Evolutionary conservation across 2,113 vertebrate species (phyloP).

Genomic region (Numida meleagris): DNA sequence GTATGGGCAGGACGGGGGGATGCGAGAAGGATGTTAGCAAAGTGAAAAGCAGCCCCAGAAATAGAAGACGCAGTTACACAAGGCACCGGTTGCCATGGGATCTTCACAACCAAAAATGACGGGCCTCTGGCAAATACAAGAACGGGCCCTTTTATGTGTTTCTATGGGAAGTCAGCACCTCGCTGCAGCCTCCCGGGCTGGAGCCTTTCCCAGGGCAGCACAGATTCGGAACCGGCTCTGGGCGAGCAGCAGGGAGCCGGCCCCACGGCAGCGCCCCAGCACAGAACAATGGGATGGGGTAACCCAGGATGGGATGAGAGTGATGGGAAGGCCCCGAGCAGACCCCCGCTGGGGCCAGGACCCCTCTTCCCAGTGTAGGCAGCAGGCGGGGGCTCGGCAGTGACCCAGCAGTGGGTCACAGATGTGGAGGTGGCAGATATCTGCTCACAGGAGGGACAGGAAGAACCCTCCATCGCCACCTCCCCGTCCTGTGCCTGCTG

Average conservation of each 20-base stretch:
- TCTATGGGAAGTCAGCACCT: slow-evolving; percentile 14
- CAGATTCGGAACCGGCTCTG: neutral
- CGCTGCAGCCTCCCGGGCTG: neutral
- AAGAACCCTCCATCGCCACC: neutral
- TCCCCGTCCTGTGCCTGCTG: neutral
- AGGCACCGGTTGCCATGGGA: slow-evolving; percentile 61
- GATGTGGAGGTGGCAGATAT: accelerated
- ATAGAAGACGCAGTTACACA: neutral
- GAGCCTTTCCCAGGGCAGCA: slow-evolving; percentile 46
- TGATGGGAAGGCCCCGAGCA: neutral
- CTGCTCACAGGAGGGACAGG: accelerated
- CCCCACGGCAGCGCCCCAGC: neutral
- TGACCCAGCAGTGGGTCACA: accelerated
- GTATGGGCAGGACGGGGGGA: neutral
- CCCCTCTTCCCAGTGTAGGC: accelerated
- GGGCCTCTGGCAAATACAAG: slow-evolving; percentile 43
- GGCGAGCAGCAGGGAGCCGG: accelerated
- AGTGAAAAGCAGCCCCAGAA: neutral
- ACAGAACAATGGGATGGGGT: too few species aligned
- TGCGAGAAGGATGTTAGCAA: neutral
- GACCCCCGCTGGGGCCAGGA: accelerated
- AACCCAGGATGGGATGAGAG: neutral
- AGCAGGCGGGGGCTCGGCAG: accelerated
- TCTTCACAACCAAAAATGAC: neutral
- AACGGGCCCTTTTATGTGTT: slow-evolving; percentile 46